Evolutionary conservation across 2,113 vertebrate genomes (phyloP).

Genomic region (Lepisosteus oculatus): DNA sequence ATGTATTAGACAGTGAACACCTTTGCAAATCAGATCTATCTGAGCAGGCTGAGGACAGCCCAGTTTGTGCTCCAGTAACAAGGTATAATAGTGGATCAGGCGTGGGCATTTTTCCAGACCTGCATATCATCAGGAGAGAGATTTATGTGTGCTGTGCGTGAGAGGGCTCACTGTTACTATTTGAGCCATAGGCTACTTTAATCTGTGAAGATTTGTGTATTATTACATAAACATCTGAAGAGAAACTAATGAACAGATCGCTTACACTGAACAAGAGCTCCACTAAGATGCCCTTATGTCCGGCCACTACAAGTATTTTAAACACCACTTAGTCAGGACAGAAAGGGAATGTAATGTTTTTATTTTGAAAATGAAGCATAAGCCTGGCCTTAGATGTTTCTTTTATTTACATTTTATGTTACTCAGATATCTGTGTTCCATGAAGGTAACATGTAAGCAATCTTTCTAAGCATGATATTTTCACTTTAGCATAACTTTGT

Average conservation of each 20-base stretch:
- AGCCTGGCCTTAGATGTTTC: too few species aligned
- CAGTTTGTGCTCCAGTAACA: not conserved
- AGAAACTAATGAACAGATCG: not conserved
- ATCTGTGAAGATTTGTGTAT: not conserved
- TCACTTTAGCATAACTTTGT: too few species aligned
- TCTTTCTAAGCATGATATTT: too few species aligned
- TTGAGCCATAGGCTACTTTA: not conserved
- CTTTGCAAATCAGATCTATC: not conserved
- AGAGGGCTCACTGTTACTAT: not conserved
- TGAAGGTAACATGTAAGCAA: too few species aligned
- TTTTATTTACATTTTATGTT: too few species aligned
- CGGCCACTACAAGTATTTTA: too few species aligned
- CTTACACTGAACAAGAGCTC: too few species aligned
- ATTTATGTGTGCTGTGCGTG: slow-evolving; percentile 14
- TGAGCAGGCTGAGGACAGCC: not conserved
- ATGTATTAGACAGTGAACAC: not conserved
- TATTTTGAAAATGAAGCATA: too few species aligned
- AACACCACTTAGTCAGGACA: too few species aligned
- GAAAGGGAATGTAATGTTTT: too few species aligned
- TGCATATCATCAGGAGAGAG: not conserved
- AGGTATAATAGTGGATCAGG: not conserved
- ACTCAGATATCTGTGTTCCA: too few species aligned
- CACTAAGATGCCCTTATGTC: too few species aligned
- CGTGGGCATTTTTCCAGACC: not conserved
- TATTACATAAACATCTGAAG: slow-evolving; percentile 5